phyloP scores from a whole-genome alignment of 2,113 vertebrate genomes.

The Zosterops borbonicus region DNA sequence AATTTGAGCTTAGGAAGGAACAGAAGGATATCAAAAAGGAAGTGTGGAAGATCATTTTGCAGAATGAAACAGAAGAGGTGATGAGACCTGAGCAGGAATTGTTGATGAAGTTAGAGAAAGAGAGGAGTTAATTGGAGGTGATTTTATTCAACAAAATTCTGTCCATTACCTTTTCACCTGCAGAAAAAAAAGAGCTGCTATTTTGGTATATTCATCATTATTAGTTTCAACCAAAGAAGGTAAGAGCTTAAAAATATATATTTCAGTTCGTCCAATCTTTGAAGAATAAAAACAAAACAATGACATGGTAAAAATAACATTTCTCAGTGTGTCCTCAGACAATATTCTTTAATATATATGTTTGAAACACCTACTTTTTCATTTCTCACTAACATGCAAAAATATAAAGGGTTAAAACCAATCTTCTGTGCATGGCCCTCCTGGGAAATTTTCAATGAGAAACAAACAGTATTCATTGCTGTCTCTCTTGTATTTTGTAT shows the following conservation, averaged over 20 bases:
- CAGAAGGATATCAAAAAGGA: background rate
- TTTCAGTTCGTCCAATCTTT: background rate
- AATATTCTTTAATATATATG: background rate
- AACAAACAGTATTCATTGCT: background rate
- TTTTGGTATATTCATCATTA: background rate
- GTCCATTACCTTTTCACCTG: background rate
- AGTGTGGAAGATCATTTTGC: background rate
- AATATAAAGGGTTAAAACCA: background rate
- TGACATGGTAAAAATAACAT: background rate
- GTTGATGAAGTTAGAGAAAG: background rate
- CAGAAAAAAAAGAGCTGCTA: rapidly evolving
- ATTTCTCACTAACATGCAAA: background rate
- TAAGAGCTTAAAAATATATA: background rate
- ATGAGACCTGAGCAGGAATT: background rate
- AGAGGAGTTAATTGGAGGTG: background rate
- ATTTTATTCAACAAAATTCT: background rate
- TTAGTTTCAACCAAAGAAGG: background rate
- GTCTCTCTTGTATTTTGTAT: background rate
- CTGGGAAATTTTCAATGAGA: background rate
- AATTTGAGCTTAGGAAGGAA: background rate
- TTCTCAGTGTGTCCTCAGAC: background rate
- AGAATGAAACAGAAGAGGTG: background rate
- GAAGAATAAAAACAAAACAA: background rate
- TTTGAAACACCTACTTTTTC: background rate
- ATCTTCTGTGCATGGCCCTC: background rate